Percentiles rank a stretch among this genome's conserved stretches.
phyloP scores from a whole-genome alignment of 2,797 vertebrate genomes.

The Rhodeus uyekii region DNA sequence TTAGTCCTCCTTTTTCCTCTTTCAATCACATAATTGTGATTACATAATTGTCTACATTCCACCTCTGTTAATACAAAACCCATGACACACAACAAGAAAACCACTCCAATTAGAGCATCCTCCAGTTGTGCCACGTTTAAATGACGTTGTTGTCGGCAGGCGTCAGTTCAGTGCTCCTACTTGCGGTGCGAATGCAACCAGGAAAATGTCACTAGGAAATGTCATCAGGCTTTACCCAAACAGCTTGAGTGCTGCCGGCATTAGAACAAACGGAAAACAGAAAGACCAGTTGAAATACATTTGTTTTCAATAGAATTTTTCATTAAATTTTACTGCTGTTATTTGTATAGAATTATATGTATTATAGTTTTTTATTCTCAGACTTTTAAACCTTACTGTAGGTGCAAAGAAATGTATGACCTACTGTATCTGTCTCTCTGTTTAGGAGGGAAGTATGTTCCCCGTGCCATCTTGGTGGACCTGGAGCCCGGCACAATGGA shows the following conservation, averaged over 20 bases:
- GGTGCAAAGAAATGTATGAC: neutral
- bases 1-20: no score
- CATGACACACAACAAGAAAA: no score
- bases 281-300: neutral
- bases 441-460: slow-evolving; percentile 93
- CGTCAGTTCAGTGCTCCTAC: neutral
- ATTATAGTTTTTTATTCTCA: no score
- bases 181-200: neutral
- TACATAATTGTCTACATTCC: no score
- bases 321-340: no score
- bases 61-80: no score
- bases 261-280: neutral
- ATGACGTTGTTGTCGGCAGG: neutral
- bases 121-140: neutral
- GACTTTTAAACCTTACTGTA: neutral
- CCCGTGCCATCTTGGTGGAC: slow-evolving; percentile 93
- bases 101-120: neutral
- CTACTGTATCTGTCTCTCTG: neutral
- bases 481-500: slow-evolving; percentile 97
- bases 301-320: neutral
- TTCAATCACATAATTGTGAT: no score
- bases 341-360: neutral
- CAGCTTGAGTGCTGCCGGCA: neutral
- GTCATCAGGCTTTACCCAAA: neutral
- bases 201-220: no score